Evolutionary conservation across 2,113 vertebrate genomes (phyloP), one percentile per base, ranked within the genome.

Genomic region (Dicentrarchus labrax): DNA sequence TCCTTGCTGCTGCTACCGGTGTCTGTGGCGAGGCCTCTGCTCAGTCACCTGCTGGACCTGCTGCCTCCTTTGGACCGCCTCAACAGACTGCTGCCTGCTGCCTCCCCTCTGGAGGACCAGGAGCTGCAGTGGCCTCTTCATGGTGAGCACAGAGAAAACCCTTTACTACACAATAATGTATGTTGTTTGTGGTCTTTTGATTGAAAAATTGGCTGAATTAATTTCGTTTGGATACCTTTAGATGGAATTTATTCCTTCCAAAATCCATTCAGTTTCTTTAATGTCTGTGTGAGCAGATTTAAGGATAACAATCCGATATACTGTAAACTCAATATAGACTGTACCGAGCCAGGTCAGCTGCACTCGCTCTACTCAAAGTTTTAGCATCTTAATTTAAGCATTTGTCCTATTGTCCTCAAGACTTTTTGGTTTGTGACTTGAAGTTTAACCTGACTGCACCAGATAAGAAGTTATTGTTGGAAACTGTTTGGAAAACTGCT

Each of bases 81-180:
- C 76, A 99, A 99, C 88, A 95, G 97, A 56, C 96, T 99, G 30
- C 86, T 99, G 83, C 98, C 98, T 2, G 98, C 98, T 16, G 98
- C 97, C 6, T 89, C 93, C n/a, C 97, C 97, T 50, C 89, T 99
- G 87, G 98, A 99, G 93, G 98, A 99, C 89, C 98, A 99, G 86
- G 98, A 99, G 88, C 91, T 99, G 85, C 98, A 99, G 91, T 99
- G 98, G 98, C 98, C 98, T 64, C 96, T 99, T 71, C 97, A 99
- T 72, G 98, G 98, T 99, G 88, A 93, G 95, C 9, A 38, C 0
- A 36, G 30, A 30, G 30, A 30, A 56, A 17, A 65, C n/a, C 11
- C 30, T 2, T 30, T 30, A 30, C 30, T 30, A 30, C 30, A 30
- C 30, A 30, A 30, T 30, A 30, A 30, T 30, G 30, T 30, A 30